Evolutionary conservation across 2,888 invertebrate species (phyloP).

Genomic region (Sturmia bella): DNA sequence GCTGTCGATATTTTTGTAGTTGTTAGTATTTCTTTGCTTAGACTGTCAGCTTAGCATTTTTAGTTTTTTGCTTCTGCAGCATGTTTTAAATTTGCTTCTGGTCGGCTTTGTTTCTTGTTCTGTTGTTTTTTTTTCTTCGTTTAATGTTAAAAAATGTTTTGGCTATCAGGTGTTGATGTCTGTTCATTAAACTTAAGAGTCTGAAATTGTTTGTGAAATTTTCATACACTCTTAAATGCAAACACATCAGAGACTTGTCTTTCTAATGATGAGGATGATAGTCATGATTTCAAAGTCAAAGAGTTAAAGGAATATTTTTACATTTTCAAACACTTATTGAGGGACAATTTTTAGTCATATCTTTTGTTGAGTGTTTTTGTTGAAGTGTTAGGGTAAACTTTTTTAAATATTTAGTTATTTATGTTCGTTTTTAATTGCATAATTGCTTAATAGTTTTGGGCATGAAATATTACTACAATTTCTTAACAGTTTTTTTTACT

Average conservation of each 20-base stretch:
- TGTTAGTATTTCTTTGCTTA: conserved; percentile 25
- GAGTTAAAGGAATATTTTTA: background rate
- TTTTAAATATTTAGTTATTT: conserved; percentile 17
- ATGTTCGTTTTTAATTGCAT: background rate
- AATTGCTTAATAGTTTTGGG: conserved; percentile 6
- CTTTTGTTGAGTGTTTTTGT: conserved; percentile 27
- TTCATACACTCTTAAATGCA: conserved; percentile 43
- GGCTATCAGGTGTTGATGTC: conserved; percentile 81
- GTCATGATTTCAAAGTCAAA: conserved; percentile 53
- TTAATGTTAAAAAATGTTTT: conserved; percentile 71
- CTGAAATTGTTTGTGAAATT: background rate
- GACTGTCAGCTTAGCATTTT: conserved; percentile 40
- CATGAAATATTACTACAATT: conserved; percentile 13
- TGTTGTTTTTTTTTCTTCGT: background rate
- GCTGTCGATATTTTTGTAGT: conserved; percentile 49
- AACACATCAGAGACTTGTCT: conserved; percentile 52
- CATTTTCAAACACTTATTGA: conserved; percentile 3
- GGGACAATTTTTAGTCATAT: background rate
- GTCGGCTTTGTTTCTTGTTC: conserved; percentile 51
- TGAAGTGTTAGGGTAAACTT: conserved; percentile 34
- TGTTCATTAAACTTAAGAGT: conserved; percentile 72
- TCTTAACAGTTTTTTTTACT: background rate
- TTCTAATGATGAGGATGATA: conserved; percentile 31
- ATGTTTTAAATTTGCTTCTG: conserved; percentile 57
- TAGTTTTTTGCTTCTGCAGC: conserved; percentile 13